Base-by-base conservation (phyloP, 2,113 vertebrate genomes). In the Anas platyrhynchos region DNA sequence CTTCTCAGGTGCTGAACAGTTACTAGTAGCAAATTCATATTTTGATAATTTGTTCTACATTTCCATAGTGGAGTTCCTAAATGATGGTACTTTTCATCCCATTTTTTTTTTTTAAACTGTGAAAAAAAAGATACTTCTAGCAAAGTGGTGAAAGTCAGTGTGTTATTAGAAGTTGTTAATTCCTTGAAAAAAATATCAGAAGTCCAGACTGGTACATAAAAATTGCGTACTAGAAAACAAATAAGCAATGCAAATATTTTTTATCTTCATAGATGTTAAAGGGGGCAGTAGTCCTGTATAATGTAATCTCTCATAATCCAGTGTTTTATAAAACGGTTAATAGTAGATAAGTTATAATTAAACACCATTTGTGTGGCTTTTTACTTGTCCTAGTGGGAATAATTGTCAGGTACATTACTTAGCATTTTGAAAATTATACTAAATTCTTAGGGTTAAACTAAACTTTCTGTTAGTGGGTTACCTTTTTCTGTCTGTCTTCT, bases 251-350 rank as follows among this genome's bases (percentile, higher is more conserved):
- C 7, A 89, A 80, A 54, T 61, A 16, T 3, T 31, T 66, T 84
- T 76, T 52, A 67, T 73, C 56, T 94, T 86, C 41, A 29, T 26
- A 48, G 26, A 66, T 9, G 16, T 29, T 63, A 55, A 86, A 80
- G 36, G 13, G 9, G 13, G 17, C 29, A 58, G 4, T 69, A 62
- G 23, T 66, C 25, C 85, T 88, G 73, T 22, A 44, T 58, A 80
- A 91, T 16, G 85, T 43, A 77, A 41, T 63, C 5, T 43, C 3
- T 85, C 17, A 68, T 44, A 69, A 84, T 71, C 61, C 1, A 7
- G 50, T 83, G 20, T 34, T 80, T 92, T 83, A 80, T 61, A 72
- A 88, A 92, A 82, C 18, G 29, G 20, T 62, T 89, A 86, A 58
- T 65, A 68, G 12, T 78, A 88, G 48, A 25, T 56, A 75, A 76